A percentile compares a stretch with the other conserved stretches of the same genome.
Conservation (phyloP, 2,888 invertebrate species). For the Thera britannica region DNA sequence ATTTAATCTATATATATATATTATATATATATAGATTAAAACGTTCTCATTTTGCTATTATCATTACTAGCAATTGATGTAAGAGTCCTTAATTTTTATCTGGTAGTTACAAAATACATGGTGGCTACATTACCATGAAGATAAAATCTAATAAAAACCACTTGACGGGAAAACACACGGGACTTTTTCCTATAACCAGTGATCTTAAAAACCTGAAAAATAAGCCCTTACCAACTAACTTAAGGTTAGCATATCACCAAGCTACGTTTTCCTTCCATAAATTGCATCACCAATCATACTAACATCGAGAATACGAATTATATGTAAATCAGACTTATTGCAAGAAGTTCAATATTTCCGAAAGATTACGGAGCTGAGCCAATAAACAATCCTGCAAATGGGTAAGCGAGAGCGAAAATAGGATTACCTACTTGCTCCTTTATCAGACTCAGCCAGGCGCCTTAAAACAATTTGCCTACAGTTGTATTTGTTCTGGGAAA, state of each 20-base stretch:
- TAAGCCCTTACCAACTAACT: too few relatives aligned
- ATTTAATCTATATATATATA: too few relatives aligned
- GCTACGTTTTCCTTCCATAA: constrained; percentile 3
- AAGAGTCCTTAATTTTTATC: too few relatives aligned
- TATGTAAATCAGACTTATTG: constrained; percentile 23
- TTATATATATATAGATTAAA: too few relatives aligned
- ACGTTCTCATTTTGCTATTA: too few relatives aligned
- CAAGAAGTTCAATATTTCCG: constrained; percentile 33
- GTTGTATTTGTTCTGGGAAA: constrained; percentile 55
- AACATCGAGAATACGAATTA: constrained; percentile 14
- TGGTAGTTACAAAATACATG: too few relatives aligned
- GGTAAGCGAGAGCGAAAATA: constrained; percentile 51
- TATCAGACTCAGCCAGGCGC: constrained; percentile 61
- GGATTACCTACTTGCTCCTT: constrained; percentile 54
- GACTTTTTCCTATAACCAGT: too few relatives aligned
- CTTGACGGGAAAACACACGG: too few relatives aligned
- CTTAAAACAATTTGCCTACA: constrained; percentile 66
- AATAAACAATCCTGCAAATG: constrained; percentile 47
- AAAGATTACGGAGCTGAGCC: constrained; percentile 36
- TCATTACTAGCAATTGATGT: too few relatives aligned
- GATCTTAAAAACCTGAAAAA: too few relatives aligned
- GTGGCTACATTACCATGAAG: too few relatives aligned
- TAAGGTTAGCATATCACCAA: not conserved
- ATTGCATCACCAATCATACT: constrained; percentile 23
- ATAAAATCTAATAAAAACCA: too few relatives aligned